These are phyloP conservation scores for Fragum sueziense DNA, from an alignment of 2,888 invertebrate genomes.

Conservation along the genomic window DNA sequence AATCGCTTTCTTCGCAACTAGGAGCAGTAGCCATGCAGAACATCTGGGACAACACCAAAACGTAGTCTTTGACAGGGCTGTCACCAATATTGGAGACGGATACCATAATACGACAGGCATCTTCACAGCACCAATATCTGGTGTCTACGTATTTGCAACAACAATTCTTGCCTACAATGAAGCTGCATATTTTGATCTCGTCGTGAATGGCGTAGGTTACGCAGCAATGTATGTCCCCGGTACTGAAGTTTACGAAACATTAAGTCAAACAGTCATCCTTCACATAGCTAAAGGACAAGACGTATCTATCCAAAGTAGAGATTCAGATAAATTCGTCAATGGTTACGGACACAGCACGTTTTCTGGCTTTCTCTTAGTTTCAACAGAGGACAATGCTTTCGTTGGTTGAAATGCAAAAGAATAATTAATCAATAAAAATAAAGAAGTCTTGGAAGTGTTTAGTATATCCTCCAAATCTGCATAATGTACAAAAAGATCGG, in stretches of 20 bases:
- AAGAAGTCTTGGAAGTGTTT: too few relatives aligned
- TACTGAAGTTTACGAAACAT: not conserved
- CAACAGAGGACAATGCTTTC: too few relatives aligned
- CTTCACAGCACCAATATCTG: too few relatives aligned
- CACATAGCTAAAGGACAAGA: not conserved
- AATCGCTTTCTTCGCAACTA: not conserved
- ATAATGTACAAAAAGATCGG: too few relatives aligned
- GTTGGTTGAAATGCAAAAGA: too few relatives aligned
- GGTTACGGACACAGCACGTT: not conserved
- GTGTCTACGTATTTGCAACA: not conserved
- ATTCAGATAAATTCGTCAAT: not conserved
- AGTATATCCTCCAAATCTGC: too few relatives aligned
- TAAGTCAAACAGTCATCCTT: not conserved
- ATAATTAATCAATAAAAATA: too few relatives aligned
- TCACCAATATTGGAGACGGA: not conserved
- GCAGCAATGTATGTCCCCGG: not conserved
- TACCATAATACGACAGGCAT: not conserved
- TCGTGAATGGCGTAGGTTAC: not conserved
- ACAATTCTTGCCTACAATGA: not conserved
- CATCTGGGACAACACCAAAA: not conserved
- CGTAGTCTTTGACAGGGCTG: not conserved
- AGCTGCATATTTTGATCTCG: not conserved
- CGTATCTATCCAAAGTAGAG: not conserved
- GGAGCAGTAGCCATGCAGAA: too few relatives aligned
- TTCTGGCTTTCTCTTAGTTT: not conserved